Percentiles rank a stretch among this genome's conserved stretches.
Conservation (phyloP, 1,140 invertebrate species). For the Leguminivora glycinivorella region DNA sequence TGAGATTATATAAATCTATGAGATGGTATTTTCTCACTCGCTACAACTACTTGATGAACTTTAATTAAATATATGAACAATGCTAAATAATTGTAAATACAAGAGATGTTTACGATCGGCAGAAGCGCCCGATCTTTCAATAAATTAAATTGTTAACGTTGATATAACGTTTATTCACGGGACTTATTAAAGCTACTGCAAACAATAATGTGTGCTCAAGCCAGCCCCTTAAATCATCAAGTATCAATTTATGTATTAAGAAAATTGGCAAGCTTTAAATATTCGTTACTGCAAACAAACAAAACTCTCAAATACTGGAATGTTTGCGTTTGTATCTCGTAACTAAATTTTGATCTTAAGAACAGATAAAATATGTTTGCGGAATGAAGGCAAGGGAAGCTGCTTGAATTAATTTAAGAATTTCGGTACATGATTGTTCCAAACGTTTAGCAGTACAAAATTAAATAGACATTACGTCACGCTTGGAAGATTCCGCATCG, state of each 20-base stretch:
- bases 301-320: constrained; percentile 9
- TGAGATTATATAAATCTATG: too few species aligned
- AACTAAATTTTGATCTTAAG: not conserved
- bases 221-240: not conserved
- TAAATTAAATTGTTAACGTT: not conserved
- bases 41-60: not conserved
- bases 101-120: not conserved
- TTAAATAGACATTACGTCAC: not conserved
- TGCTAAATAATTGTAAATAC: not conserved
- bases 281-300: not conserved
- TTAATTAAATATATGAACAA: not conserved
- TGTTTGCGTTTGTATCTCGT: not conserved
- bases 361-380: not conserved
- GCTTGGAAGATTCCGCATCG: not conserved
- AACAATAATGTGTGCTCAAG: not conserved
- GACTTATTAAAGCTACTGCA: not conserved
- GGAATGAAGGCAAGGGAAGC: not conserved
- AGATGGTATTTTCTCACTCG: too few species aligned
- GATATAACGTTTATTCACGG: not conserved
- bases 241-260: not conserved
- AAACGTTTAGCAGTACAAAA: not conserved
- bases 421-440: not conserved
- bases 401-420: not conserved
- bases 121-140: not conserved
- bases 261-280: constrained; percentile 1